A percentile compares a stretch with the other conserved stretches of the same genome.
phyloP scores from a whole-genome alignment of 2,797 vertebrate genomes.

The Myripristis murdjan region DNA sequence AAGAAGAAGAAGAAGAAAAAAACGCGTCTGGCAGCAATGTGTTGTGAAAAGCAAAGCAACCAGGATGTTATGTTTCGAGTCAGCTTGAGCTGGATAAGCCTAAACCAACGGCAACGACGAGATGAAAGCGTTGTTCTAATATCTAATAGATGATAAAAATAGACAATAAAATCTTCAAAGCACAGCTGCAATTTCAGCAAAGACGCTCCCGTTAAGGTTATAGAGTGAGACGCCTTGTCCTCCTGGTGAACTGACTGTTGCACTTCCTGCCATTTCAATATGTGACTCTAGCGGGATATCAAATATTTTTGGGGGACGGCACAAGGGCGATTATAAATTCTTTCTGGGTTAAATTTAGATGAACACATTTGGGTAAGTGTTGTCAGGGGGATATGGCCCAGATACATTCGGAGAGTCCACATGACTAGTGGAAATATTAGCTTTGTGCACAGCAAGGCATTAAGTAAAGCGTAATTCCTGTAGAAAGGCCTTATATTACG shows the following conservation, averaged over 20 bases:
- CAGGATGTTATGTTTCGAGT: no score
- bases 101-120: conserved; percentile 2
- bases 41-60: conserved; percentile 11
- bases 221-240: background rate
- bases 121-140: background rate
- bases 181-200: background rate
- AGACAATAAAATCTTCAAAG: background rate
- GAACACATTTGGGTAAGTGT: conserved; percentile 35
- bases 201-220: conserved; percentile 1
- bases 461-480: background rate
- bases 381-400: conserved; percentile 34
- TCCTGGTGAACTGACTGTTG: background rate
- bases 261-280: background rate
- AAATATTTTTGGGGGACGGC: conserved; percentile 15
- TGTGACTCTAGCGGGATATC: conserved; percentile 18
- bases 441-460: background rate
- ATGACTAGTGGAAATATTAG: no score
- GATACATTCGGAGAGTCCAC: conserved; percentile 25
- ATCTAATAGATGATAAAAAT: background rate
- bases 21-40: background rate
- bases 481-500: background rate
- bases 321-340: conserved; percentile 51
- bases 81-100: background rate
- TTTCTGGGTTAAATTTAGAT: conserved; percentile 53
- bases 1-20: background rate